A percentile compares a stretch with the other conserved stretches of the same genome.
Evolutionary conservation across 2,888 invertebrate species (phyloP).

Genomic region (Rapana venosa): DNA sequence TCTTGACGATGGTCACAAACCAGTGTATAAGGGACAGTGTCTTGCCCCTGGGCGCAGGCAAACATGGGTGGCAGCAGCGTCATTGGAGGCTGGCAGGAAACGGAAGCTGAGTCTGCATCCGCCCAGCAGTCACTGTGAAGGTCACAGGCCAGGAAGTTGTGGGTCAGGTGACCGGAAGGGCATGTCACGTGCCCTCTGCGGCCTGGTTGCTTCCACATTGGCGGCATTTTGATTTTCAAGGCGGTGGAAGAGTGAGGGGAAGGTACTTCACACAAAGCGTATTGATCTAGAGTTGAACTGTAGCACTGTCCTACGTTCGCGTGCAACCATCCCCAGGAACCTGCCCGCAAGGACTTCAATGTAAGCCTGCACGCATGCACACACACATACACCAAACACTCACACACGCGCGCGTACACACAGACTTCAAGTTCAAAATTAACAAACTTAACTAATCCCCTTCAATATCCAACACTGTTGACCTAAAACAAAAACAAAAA

Average conservation of each 20-base stretch:
- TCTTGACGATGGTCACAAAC: constrained; percentile 38
- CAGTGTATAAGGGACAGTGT: constrained; percentile 29
- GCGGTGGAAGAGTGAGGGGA: not conserved
- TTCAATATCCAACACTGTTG: too few relatives aligned
- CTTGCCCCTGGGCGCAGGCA: not conserved
- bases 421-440: too few relatives aligned
- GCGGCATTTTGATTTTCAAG: too few relatives aligned
- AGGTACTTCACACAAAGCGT: not conserved
- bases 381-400: too few relatives aligned
- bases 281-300: not conserved
- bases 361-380: too few relatives aligned
- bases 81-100: constrained; percentile 3
- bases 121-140: constrained; percentile 29
- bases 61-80: constrained; percentile 5
- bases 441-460: too few relatives aligned
- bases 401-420: too few relatives aligned
- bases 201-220: not conserved
- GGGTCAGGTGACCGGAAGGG: constrained; percentile 38
- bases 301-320: not conserved
- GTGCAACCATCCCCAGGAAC: not conserved
- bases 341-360: not conserved
- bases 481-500: too few relatives aligned
- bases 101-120: not conserved
- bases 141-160: constrained; percentile 40
- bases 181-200: not conserved